Evolutionary conservation across 2,888 invertebrate species (phyloP).

Genomic region (Mycalesis mineus): DNA sequence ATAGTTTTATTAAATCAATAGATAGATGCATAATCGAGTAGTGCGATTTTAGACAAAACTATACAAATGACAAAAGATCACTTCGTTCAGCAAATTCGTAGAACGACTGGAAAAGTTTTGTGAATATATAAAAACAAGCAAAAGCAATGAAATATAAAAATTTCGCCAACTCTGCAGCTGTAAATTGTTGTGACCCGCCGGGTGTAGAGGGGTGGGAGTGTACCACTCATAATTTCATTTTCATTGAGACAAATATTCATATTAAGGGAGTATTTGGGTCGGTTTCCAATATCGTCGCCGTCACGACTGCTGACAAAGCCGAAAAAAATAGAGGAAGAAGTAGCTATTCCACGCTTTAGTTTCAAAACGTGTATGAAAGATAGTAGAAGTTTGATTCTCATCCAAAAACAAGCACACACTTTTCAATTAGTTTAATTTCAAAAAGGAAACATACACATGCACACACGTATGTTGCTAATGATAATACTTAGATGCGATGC

Average conservation of each 20-base stretch:
- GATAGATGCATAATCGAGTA: too few species aligned
- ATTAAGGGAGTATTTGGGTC: conserved; percentile 55
- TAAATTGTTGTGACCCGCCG: conserved; percentile 59
- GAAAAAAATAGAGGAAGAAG: too few species aligned
- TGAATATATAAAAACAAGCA: not conserved
- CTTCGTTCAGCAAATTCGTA: not conserved
- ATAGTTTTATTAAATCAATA: too few species aligned
- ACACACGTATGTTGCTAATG: too few species aligned
- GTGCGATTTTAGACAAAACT: too few species aligned
- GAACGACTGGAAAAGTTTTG: not conserved
- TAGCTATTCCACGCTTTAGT: too few species aligned
- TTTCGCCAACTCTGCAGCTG: conserved; percentile 52
- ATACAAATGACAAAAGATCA: not conserved
- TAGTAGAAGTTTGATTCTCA: too few species aligned
- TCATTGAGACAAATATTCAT: conserved; percentile 76
- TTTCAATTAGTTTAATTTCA: too few species aligned
- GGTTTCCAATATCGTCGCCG: not conserved
- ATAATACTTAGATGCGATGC: too few species aligned
- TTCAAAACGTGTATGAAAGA: too few species aligned
- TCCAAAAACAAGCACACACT: too few species aligned
- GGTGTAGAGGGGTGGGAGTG: conserved; percentile 40
- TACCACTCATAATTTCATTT: conserved; percentile 66
- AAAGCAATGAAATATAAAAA: conserved; percentile 60
- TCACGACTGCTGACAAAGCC: not conserved
- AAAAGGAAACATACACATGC: too few species aligned